A percentile compares a stretch with the other conserved stretches of the same genome.
phyloP scores from a whole-genome alignment of 2,797 vertebrate genomes.

The Silurus lanzhouensis region DNA sequence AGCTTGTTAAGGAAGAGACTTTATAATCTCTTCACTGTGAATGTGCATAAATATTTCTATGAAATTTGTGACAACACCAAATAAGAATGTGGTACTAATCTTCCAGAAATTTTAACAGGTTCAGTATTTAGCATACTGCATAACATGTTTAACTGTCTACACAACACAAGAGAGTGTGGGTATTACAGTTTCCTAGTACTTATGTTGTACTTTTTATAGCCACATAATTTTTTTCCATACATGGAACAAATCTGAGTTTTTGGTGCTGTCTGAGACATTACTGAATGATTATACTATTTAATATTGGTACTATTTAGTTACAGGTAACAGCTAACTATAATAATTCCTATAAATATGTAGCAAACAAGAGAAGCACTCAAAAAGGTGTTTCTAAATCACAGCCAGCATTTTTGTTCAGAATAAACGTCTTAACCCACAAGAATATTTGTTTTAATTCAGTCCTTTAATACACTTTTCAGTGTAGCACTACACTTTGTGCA shows the following conservation, averaged over 20 bases:
- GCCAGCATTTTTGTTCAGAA: neutral
- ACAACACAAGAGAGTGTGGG: conserved; percentile 31
- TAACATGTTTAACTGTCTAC: conserved; percentile 25
- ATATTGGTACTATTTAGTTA: neutral
- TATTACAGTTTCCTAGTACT: conserved; percentile 35
- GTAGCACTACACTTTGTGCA: neutral
- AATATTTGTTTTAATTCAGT: neutral
- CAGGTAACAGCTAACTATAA: neutral
- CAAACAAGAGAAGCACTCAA: neutral
- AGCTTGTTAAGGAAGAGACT: conserved; percentile 2
- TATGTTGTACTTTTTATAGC: conserved; percentile 1
- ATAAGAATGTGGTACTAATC: conserved; percentile 13
- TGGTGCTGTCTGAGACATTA: neutral
- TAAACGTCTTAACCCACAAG: neutral
- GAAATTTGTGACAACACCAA: conserved; percentile 13
- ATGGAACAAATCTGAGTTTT: neutral
- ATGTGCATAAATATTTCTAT: conserved; percentile 27
- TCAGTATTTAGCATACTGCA: neutral
- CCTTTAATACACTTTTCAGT: neutral
- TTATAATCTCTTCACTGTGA: neutral
- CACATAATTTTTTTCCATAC: conserved; percentile 29
- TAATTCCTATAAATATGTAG: neutral
- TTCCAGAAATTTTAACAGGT: neutral
- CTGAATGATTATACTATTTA: neutral
- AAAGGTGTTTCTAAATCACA: neutral